A percentile compares a stretch with the other conserved stretches of the same genome.
phyloP scores from a whole-genome alignment of 2,113 vertebrate species.

The Phalacrocorax pelagicus region DNA sequence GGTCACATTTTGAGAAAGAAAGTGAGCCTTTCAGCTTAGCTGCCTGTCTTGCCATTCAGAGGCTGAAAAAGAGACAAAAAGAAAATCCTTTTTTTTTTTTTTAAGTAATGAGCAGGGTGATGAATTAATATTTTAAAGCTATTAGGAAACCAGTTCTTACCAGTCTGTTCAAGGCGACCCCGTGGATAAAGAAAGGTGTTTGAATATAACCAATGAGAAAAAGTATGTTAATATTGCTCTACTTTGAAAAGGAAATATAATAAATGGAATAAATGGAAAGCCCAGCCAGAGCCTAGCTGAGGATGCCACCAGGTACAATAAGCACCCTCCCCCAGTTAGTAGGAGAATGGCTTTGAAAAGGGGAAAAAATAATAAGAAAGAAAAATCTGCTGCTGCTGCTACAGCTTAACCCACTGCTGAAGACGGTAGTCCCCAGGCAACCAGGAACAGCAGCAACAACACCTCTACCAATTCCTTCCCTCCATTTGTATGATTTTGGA shows the following conservation, averaged over 20 bases:
- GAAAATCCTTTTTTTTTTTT: neutral
- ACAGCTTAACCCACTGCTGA: neutral
- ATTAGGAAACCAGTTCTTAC: neutral
- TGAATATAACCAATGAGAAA: neutral
- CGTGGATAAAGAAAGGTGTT: neutral
- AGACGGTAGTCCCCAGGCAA: neutral
- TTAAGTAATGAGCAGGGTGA: neutral
- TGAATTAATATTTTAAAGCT: conserved; percentile 10
- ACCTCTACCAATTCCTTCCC: neutral
- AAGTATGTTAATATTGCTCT: neutral
- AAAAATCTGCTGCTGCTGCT: neutral
- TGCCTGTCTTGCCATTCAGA: neutral
- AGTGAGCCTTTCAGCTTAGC: neutral
- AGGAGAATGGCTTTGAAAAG: neutral
- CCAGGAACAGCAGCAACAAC: neutral
- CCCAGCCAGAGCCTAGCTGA: neutral
- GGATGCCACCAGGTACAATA: neutral
- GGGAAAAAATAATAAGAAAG: neutral
- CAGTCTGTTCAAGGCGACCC: neutral
- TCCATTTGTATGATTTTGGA: neutral
- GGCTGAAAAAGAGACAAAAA: neutral
- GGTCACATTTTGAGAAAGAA: neutral
- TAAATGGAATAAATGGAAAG: neutral
- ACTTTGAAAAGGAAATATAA: neutral
- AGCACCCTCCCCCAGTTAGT: neutral